Conservation (phyloP, 1,140 invertebrate genomes). For the Caenorhabditis elegans region DNA sequence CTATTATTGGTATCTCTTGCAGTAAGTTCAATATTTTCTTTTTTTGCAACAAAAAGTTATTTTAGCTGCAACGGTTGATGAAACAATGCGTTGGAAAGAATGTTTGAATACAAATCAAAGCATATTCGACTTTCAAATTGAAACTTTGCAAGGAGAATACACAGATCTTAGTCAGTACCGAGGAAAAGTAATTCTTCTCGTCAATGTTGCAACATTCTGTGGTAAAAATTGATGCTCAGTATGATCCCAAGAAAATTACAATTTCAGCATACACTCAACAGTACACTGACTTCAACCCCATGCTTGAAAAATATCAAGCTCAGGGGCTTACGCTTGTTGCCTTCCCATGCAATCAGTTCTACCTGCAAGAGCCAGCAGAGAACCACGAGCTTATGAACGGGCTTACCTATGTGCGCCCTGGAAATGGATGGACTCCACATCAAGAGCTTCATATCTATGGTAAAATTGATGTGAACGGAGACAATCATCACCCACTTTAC, state of each 20-base stretch:
- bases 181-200: slow-evolving; percentile 67
- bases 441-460: slow-evolving; percentile 67
- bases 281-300: slow-evolving; percentile 63
- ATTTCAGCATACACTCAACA: slow-evolving; percentile 63
- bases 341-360: slow-evolving; percentile 69
- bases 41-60: background rate
- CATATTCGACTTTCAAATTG: slow-evolving; percentile 61
- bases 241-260: too few species aligned
- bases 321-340: slow-evolving; percentile 66
- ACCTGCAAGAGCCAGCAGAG: slow-evolving; percentile 63
- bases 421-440: slow-evolving; percentile 67
- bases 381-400: slow-evolving; percentile 65
- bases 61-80: slow-evolving; percentile 62
- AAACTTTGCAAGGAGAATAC: slow-evolving; percentile 55
- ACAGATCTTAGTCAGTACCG: slow-evolving; percentile 65
- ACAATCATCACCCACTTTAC: slow-evolving; percentile 67
- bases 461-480: slow-evolving; percentile 68
- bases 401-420: slow-evolving; percentile 68
- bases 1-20: background rate
- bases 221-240: slow-evolving; percentile 37
- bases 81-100: slow-evolving; percentile 61
- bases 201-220: slow-evolving; percentile 69
- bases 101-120: slow-evolving; percentile 54
- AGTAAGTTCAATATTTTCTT: background rate
- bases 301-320: slow-evolving; percentile 58